Conservation (phyloP, 1,140 invertebrate genomes). For the Leptonema lineaticorne region DNA sequence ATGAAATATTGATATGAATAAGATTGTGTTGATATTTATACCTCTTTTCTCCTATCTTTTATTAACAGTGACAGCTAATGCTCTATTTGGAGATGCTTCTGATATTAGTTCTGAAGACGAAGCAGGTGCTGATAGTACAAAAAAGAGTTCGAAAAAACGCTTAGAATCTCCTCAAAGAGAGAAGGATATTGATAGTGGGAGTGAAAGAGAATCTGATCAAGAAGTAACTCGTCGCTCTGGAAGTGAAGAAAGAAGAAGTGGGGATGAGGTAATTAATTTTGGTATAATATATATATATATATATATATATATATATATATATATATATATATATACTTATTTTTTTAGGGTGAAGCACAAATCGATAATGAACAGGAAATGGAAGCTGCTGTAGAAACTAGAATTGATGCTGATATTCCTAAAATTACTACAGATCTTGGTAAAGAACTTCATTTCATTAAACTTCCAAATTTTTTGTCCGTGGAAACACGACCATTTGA, state of each 20-base stretch:
- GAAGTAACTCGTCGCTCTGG: constrained; percentile 47
- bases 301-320: constrained; percentile 30
- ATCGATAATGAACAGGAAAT: constrained; percentile 73
- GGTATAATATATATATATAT: no score
- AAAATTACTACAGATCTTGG: constrained; percentile 92
- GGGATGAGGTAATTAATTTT: constrained; percentile 47
- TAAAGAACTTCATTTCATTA: constrained; percentile 91
- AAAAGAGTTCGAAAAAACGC: constrained; percentile 44
- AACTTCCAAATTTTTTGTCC: constrained; percentile 90
- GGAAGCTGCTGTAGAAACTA: constrained; percentile 83
- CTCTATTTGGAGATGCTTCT: constrained; percentile 90
- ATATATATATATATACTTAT: constrained; percentile 26
- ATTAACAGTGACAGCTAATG: constrained; percentile 67
- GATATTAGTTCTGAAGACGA: constrained; percentile 86
- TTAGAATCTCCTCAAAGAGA: constrained; percentile 47
- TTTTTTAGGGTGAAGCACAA: constrained; percentile 48
- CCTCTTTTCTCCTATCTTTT: constrained; percentile 13
- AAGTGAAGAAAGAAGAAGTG: constrained; percentile 52
- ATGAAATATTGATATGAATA: background rate
- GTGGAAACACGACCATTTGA: constrained; percentile 95
- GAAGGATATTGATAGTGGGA: constrained; percentile 45
- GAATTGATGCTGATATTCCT: constrained; percentile 96
- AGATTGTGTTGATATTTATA: background rate
- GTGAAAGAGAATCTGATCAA: constrained; percentile 41
- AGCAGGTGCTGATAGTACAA: constrained; percentile 45